Evolutionary conservation across 1,140 invertebrate genomes (phyloP), one percentile per base, ranked within the genome.

Genomic region (Drosophila nikananu): DNA sequence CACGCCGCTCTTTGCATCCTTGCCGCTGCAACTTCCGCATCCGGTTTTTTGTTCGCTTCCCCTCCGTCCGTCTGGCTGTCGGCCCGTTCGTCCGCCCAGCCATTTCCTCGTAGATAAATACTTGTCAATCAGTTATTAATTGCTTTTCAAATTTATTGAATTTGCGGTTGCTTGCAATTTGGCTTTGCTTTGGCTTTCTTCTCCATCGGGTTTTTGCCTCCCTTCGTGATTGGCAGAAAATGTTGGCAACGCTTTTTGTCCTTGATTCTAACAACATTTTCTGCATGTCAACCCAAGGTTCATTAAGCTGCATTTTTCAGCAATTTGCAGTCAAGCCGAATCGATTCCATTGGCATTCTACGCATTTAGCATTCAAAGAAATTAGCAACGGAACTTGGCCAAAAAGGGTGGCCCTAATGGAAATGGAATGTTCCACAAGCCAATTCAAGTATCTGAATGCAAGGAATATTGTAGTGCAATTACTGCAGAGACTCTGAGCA

Each of bases 51-150:
- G 48, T 68, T 52, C 80, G 57, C 55, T 60, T 62, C 49, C 68
- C 66, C 27, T 44, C 60, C 73, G 35, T 48, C 74, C 35, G 5
- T 21, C n/a, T 7, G 25, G 1, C 42, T 42, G 41, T 5, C 19
- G 19, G 51, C n/a, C 51, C 32, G 19, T 15, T 37, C 51, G 12
- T 32, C 51, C 27, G 32, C 8, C 32, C 54, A 57, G 54, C 72
- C 81, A 81, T 73, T 81, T 81, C 74, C 79, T 70, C 51, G 48
- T 64, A 80, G 86, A 89, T 90, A 89, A 89, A 89, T 89, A 89
- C 81, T 90, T 90, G 86, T 90, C 86, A 90, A 90, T 90, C 86
- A 90, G 86, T 90, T 90, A 90, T 90, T 90, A 90, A 90, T 90
- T 90, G 86, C 86, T 90, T 90, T 90, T 90, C 86, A 86, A 90